Evolutionary conservation across 2,888 invertebrate species (phyloP), one percentile per base, ranked within the genome.

Genomic region (Sinelater perroti): DNA sequence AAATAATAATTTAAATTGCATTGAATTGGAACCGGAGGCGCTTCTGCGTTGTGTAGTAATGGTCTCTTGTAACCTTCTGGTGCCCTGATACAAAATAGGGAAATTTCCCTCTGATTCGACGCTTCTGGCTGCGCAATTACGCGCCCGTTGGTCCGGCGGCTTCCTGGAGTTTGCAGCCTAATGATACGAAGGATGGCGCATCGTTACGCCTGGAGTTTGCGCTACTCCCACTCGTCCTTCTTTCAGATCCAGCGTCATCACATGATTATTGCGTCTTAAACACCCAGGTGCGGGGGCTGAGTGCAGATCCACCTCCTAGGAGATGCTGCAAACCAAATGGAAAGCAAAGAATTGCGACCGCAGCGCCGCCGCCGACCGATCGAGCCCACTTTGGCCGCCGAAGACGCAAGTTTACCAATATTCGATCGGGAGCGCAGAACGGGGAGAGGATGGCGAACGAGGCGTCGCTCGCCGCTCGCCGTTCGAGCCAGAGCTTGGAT

Each of bases 91-190:
- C 31, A 57, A 67, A 68, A 66, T 68, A 66, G 68, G 68, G 65
- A 68, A 69, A 68, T 70, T 70, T 70, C 69, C 69, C 68, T 68
- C 68, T 67, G 59, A 68, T 66, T 67, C 65, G 62, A 61, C 64
- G 65, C 67, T 65, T 57, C 54, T 20, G 38, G 38, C 62, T 53
- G 56, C 58, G 53, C 11, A 38, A 38, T 38, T 38, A 61, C 61
- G n/a, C 14, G 14, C 21, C 13, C 31, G 28, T n/a, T 26, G n/a
- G 18, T 8, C 24, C 31, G 28, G 16, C 17, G n/a, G 18, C 6
- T 33, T 42, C 18, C n/a, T n/a, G n/a, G n/a, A n/a, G n/a, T 38
- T 31, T 14, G 42, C 42, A 40, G n/a, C n/a, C n/a, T n/a, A n/a
- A n/a, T n/a, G n/a, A n/a, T n/a, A n/a, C 10, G 28, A 28, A n/a